A percentile compares a stretch with the other conserved stretches of the same genome.
Evolutionary conservation across 2,113 vertebrate species (phyloP).

Genomic region (Pelobates fuscus): DNA sequence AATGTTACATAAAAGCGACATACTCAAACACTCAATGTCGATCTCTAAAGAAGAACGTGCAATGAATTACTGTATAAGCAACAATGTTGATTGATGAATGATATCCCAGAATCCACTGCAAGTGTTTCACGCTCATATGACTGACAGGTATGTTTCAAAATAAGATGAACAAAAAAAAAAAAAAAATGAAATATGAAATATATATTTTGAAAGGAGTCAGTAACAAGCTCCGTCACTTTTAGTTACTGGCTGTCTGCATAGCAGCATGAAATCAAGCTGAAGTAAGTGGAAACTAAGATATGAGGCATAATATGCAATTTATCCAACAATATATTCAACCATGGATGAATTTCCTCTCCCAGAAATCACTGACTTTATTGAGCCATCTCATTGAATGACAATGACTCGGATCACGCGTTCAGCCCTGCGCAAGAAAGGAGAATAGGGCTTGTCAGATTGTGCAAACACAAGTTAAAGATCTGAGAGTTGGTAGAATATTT

Average conservation of each 20-base stretch:
- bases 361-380: conserved; percentile 9
- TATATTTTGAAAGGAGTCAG: conserved; percentile 1
- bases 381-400: conserved; percentile 28
- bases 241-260: conserved; percentile 24
- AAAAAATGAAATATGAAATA: conserved; percentile 16
- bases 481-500: too few relatives aligned
- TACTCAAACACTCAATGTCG: too few relatives aligned
- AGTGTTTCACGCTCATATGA: background rate
- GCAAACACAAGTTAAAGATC: background rate
- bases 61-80: too few relatives aligned
- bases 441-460: background rate
- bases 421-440: background rate
- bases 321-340: conserved; percentile 32
- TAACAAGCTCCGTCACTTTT: conserved; percentile 25
- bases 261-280: conserved; percentile 35
- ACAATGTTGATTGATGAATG: too few relatives aligned
- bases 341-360: conserved; percentile 20
- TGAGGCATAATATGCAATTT: conserved; percentile 40
- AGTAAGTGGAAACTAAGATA: conserved; percentile 32
- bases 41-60: too few relatives aligned
- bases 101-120: background rate
- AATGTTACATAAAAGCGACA: too few relatives aligned
- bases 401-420: background rate
- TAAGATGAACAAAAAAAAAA: background rate
- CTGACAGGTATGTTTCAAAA: conserved; percentile 1